A percentile compares a stretch with the other conserved stretches of the same genome.
These are phyloP conservation scores for Protonibea diacanthus DNA, from an alignment of 2,797 vertebrate genomes.

Conservation along the genomic window DNA sequence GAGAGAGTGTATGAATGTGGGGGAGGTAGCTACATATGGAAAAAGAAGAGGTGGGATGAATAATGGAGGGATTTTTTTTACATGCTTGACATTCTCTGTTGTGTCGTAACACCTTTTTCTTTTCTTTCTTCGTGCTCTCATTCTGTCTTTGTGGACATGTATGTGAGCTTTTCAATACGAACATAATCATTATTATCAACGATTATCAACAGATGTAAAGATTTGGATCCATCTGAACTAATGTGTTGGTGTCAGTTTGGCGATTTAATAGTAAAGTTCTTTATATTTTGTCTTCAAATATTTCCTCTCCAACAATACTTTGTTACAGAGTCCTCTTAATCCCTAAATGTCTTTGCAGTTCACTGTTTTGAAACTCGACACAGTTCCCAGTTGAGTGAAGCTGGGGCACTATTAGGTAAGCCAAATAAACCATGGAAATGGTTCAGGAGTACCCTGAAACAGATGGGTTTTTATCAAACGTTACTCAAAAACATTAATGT, in stretches of 20 bases:
- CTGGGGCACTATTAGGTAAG: too few species aligned
- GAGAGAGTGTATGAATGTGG: slow-evolving; percentile 36
- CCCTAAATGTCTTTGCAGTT: neutral
- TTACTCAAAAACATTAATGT: neutral
- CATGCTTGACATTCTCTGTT: slow-evolving; percentile 5
- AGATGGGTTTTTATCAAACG: neutral
- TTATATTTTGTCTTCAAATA: neutral
- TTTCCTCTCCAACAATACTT: neutral
- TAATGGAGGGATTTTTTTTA: neutral
- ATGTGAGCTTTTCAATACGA: neutral
- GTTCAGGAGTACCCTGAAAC: neutral
- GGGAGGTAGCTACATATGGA: slow-evolving; percentile 50
- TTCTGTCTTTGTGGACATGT: slow-evolving; percentile 6
- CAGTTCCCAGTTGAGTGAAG: neutral
- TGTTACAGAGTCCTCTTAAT: neutral
- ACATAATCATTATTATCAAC: neutral
- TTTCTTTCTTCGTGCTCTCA: neutral
- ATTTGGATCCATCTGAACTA: neutral
- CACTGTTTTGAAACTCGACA: slow-evolving; percentile 7
- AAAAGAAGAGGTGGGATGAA: slow-evolving; percentile 51
- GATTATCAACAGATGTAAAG: neutral
- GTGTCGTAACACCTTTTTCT: slow-evolving; percentile 37
- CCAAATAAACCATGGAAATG: neutral
- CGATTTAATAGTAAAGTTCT: neutral
- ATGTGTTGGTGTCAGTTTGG: neutral